Conservation (phyloP, 2,797 vertebrate genomes). For the Ctenopoma multispine region DNA sequence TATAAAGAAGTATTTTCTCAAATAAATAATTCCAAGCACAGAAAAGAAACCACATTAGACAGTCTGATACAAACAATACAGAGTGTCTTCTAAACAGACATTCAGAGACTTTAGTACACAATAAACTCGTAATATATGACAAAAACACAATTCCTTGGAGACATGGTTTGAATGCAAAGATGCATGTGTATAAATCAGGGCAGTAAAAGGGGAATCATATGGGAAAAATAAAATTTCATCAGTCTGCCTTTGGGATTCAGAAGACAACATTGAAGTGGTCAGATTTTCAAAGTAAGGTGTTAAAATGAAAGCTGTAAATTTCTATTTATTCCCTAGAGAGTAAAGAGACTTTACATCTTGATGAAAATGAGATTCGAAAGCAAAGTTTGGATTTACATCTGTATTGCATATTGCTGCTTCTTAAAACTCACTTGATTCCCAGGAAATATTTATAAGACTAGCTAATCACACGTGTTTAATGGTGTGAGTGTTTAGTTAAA, state of each 20-base stretch:
- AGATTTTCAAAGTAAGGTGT: slow-evolving; percentile 9
- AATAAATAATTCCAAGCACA: background rate
- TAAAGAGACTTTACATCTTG: too few relatives aligned
- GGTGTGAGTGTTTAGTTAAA: too few relatives aligned
- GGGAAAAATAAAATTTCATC: background rate
- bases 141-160: slow-evolving; percentile 3
- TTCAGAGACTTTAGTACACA: slow-evolving; percentile 9
- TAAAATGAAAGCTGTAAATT: slow-evolving; percentile 12
- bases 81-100: background rate
- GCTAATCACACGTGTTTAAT: too few relatives aligned
- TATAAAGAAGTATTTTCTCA: background rate
- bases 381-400: slow-evolving; percentile 33
- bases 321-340: slow-evolving; percentile 15
- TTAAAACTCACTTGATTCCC: background rate
- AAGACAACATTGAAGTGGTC: background rate
- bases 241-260: background rate
- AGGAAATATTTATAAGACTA: background rate
- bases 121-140: slow-evolving; percentile 11
- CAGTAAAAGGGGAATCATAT: background rate
- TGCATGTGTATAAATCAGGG: slow-evolving; percentile 6
- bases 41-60: slow-evolving; percentile 15
- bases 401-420: slow-evolving; percentile 20
- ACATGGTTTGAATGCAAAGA: slow-evolving; percentile 14
- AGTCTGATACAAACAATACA: slow-evolving; percentile 14
- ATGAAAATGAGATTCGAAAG: too few relatives aligned